Conservation (phyloP, 2,113 vertebrate species). For the human region DNA sequence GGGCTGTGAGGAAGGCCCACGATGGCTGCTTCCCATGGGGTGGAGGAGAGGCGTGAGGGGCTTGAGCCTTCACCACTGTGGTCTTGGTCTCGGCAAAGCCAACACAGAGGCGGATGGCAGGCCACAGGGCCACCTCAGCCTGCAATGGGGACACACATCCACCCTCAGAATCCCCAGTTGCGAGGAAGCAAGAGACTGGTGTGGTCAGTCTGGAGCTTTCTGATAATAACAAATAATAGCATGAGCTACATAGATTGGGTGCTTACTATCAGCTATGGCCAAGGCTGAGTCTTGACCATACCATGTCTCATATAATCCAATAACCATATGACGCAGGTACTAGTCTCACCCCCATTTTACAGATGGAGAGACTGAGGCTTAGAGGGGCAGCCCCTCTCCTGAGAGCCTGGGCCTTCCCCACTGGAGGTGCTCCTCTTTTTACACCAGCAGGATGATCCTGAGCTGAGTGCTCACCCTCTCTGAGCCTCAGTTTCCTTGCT, state of each 20-base stretch:
- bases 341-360: background rate
- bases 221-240: background rate
- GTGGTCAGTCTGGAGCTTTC: background rate
- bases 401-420: too few species aligned
- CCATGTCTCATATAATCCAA: background rate
- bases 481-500: background rate
- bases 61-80: background rate
- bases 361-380: background rate
- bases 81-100: background rate
- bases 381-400: background rate
- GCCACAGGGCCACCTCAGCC: background rate
- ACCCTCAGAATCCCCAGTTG: background rate
- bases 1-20: background rate
- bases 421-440: too few species aligned
- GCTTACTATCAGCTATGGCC: background rate
- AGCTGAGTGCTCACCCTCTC: background rate
- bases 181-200: background rate
- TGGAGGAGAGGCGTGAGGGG: rapidly evolving
- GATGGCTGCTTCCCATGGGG: rapidly evolving
- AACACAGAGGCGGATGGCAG: rapidly evolving
- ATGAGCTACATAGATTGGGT: background rate
- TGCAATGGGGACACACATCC: rapidly evolving
- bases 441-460: background rate
- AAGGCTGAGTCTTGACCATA: too few species aligned
- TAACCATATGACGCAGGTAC: too few species aligned